Evolutionary conservation across 2,888 invertebrate species (phyloP), one percentile per base, ranked within the genome.

Genomic region (Chloroclystis v-ata): DNA sequence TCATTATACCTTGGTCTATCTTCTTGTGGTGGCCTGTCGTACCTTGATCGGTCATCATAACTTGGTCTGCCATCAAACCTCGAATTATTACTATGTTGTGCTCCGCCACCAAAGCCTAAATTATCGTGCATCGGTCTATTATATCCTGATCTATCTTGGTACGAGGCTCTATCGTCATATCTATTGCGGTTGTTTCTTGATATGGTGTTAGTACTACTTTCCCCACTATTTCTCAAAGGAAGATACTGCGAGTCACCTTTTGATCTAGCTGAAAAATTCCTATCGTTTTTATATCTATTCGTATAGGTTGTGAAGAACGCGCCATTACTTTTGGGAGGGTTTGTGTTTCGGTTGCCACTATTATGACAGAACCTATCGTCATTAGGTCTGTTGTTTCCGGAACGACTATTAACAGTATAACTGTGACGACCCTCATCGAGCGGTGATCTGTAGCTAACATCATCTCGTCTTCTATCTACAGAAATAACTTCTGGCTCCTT

Each of bases 401-500:
- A 33, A 16, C 16, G 16, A 4, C 14, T 16, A 4, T 5, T 35
- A 35, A 6, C 7, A 24, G 10, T 7, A 3, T 10, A n/a, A 10
- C 4, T 35, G 11, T 16, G 20, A 4, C 8, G 7, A 11, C 16
- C 20, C 7, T 1, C 20, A 7, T 46, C 49, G 11, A 67, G 52
- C 16, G 64, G 64, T 6, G 68, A 67, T 45, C 50, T 51, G n/a
- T 63, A 60, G 14, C 45, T 50, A 14, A 56, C 24, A 28, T 49
- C 12, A 8, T 49, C 52, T 38, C 50, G 52, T 28, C 43, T 48
- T 14, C 12, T 29, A 12, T 59, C 49, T 14, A 72, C 26, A 12
- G 74, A 67, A 52, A 60, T 68, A 6, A 79, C 50, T 24, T 43
- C 40, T 7, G 72, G 72, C 2, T 59, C 32, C 37, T 55, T 48